phyloP scores from a whole-genome alignment of 1,140 invertebrate species.

The Drosophila pallidifrons region DNA sequence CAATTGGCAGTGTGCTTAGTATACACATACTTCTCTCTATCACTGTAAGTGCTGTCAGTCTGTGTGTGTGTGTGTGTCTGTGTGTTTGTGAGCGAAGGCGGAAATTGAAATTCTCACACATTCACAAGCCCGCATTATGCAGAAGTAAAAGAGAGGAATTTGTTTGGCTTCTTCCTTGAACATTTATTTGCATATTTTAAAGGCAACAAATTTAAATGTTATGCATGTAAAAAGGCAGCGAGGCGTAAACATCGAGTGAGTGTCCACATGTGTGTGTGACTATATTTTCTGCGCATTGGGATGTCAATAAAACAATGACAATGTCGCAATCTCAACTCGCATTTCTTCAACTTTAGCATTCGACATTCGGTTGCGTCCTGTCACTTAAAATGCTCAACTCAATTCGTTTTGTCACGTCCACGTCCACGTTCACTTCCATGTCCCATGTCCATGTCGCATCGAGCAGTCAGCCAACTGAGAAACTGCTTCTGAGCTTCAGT shows the following conservation, averaged over 20 bases:
- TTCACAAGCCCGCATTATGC: conserved; percentile 47
- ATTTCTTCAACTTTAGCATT: conserved; percentile 44
- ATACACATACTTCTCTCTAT: conserved; percentile 27
- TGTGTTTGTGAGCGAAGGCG: conserved; percentile 35
- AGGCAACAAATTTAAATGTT: conserved; percentile 72
- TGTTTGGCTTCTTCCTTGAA: conserved; percentile 25
- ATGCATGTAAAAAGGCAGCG: conserved; percentile 25
- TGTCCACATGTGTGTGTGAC: conserved; percentile 13
- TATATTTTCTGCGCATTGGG: conserved; percentile 13
- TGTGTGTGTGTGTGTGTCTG: no score
- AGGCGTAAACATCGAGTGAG: conserved; percentile 24
- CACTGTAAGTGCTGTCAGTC: conserved; percentile 16
- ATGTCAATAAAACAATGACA: conserved; percentile 65
- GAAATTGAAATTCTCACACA: conserved; percentile 80
- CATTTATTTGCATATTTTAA: conserved; percentile 81
- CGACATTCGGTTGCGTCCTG: conserved; percentile 42
- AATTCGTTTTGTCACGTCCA: conserved; percentile 69
- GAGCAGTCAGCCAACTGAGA: conserved; percentile 37
- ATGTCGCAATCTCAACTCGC: conserved; percentile 50
- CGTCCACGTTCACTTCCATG: conserved; percentile 47
- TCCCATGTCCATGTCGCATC: conserved; percentile 51
- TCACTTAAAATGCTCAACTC: conserved; percentile 78
- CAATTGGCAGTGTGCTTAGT: conserved; percentile 56
- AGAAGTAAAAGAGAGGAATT: conserved; percentile 33
- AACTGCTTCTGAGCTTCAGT: conserved; percentile 58